phyloP scores from a whole-genome alignment of 2,888 invertebrate species.

The Thereva unica region DNA sequence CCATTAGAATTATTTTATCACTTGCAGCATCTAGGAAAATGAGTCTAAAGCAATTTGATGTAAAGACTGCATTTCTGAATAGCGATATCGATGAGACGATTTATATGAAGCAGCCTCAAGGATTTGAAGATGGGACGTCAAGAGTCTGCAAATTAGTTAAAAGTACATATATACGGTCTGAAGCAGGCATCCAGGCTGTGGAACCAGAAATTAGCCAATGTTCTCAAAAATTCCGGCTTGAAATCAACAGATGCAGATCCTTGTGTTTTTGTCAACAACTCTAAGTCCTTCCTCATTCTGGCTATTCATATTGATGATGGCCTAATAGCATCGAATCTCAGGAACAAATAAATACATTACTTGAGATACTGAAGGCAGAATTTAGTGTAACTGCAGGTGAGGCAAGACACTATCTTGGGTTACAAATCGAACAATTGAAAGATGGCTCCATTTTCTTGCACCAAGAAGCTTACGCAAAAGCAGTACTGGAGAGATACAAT shows the following conservation, averaged over 20 bases:
- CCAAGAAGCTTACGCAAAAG: neutral
- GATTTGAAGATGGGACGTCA: neutral
- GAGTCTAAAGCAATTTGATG: slow-evolving; percentile 5
- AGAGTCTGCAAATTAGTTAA: neutral
- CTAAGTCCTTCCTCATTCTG: neutral
- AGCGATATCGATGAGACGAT: neutral
- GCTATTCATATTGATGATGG: neutral
- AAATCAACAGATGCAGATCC: no score
- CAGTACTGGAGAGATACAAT: neutral
- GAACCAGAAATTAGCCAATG: no score
- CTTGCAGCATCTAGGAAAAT: slow-evolving; percentile 7
- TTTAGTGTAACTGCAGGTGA: no score
- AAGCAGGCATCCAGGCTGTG: neutral
- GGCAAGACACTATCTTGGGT: no score
- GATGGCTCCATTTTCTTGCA: no score
- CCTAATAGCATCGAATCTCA: neutral
- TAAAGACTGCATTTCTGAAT: slow-evolving; percentile 2
- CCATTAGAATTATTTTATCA: slow-evolving; percentile 43
- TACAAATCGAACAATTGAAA: no score
- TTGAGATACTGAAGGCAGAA: no score
- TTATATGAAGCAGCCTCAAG: slow-evolving; percentile 13
- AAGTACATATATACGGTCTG: slow-evolving; percentile 7
- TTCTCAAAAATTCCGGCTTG: no score
- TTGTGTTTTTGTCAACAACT: neutral
- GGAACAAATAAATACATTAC: no score